Evolutionary conservation across 1,140 invertebrate genomes (phyloP).

Genomic region (Megathymus violae): DNA sequence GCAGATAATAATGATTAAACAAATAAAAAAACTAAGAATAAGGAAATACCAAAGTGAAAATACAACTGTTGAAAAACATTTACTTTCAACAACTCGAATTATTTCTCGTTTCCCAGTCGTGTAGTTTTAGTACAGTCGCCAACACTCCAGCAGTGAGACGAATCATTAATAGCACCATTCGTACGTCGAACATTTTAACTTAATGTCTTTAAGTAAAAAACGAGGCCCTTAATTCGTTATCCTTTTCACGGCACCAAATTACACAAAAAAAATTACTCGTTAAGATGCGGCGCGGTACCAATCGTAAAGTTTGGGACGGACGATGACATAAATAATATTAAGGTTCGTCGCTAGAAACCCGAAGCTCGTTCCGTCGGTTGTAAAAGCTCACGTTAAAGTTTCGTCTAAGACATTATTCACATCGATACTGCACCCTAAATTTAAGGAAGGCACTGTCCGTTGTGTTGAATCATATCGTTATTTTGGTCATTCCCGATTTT

Average conservation of each 20-base stretch:
- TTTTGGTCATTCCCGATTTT: constrained; percentile 50
- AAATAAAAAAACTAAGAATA: too few relatives aligned
- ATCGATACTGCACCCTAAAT: constrained; percentile 39
- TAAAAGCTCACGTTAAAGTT: constrained; percentile 45
- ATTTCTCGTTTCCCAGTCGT: too few relatives aligned
- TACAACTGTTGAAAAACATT: too few relatives aligned
- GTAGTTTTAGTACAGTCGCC: too few relatives aligned
- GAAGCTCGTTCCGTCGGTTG: constrained; percentile 46
- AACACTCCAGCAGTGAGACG: neutral
- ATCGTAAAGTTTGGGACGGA: constrained; percentile 67
- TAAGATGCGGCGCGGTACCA: constrained; percentile 63
- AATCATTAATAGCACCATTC: constrained; percentile 6
- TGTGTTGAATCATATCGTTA: constrained; percentile 30
- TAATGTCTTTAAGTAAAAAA: constrained; percentile 28
- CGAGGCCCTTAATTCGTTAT: constrained; percentile 35
- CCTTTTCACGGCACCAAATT: constrained; percentile 49
- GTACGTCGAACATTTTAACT: constrained; percentile 25
- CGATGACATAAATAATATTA: constrained; percentile 78
- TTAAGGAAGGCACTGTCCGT: constrained; percentile 24
- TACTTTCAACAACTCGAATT: too few relatives aligned
- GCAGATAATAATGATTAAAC: too few relatives aligned
- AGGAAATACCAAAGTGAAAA: too few relatives aligned
- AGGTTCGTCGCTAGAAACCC: constrained; percentile 57
- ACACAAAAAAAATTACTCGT: constrained; percentile 64
- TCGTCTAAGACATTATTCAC: constrained; percentile 32